Evolutionary conservation across 2,113 vertebrate genomes (phyloP), one percentile per base, ranked within the genome.

Genomic region (Prunella himalayana): DNA sequence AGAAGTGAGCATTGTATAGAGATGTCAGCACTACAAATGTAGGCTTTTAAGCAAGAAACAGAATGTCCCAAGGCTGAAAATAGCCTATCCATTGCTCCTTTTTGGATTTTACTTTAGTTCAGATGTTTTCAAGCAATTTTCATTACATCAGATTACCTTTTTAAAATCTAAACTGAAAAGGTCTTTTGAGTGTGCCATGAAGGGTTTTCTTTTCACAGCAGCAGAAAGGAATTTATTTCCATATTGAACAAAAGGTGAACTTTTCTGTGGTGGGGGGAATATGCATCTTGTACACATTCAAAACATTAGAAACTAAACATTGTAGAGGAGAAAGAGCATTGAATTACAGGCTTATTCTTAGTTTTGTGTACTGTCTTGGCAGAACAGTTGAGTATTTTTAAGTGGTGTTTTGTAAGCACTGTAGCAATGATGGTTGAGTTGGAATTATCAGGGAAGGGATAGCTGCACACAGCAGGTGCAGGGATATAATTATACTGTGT

Each of bases 41-140:
- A 94, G 71, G 95, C 95, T 97, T 97, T 96, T 95, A 96, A 94
- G 89, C 72, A 75, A 86, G 91, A 91, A 94, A 90, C 69, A 92
- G 71, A 92, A 95, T 97, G 96, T 89, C 93, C 94, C 35, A 28
- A 94, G 95, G 94, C 95, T 87, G 77, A 94, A 95, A 95, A 93
- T 93, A 95, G 81, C 68, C n/a, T 59, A 35, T 35, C 57, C 41
- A 4, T 90, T 95, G 71, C 82, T 96, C 19, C 59, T 68, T 76
- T 75, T 59, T 90, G 60, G 39, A 85, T 97, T 96, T 95, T 53
- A 68, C 84, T 95, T 91, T 78, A 92, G 75, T 81, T 76, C 70
- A 92, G 73, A 96, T 95, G 86, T 96, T 95, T 87, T 90, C 60
- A 94, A 94, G 86, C 73, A 86, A 87, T 85, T 94, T 89, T 72